These are phyloP conservation scores for Podilymbus podiceps DNA, from an alignment of 2,113 vertebrate genomes.

Conservation along the genomic window DNA sequence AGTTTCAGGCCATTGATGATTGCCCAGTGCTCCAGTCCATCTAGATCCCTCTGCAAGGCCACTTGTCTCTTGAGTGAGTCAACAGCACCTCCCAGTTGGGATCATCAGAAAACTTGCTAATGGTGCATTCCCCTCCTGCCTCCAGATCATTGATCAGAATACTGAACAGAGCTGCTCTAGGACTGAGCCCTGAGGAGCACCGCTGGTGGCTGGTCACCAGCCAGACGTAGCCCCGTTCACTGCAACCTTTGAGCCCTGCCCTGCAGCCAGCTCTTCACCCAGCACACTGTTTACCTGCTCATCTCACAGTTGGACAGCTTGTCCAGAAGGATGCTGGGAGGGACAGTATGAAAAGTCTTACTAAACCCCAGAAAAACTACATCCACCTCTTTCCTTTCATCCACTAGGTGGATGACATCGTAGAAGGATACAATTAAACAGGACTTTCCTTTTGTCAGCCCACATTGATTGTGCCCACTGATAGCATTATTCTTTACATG, in stretches of 20 bases:
- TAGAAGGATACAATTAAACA: neutral
- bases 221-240: neutral
- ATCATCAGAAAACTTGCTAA: neutral
- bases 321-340: neutral
- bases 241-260: neutral
- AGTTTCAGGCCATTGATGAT: too few relatives aligned
- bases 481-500: neutral
- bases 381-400: neutral
- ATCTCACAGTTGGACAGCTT: neutral
- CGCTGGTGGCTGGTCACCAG: accelerated
- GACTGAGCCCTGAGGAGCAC: neutral
- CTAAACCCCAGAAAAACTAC: neutral
- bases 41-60: neutral
- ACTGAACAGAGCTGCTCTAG: neutral
- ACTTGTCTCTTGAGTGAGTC: neutral
- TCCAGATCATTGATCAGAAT: neutral
- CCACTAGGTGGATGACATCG: neutral
- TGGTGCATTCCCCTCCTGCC: neutral
- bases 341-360: neutral
- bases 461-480: neutral
- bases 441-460: neutral
- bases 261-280: neutral
- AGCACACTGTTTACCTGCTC: neutral
- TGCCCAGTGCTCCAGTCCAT: neutral
- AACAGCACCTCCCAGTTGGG: neutral